A percentile compares a stretch with the other conserved stretches of the same genome.
Evolutionary conservation across 2,888 invertebrate species (phyloP).

Genomic region (Drosophila robusta): DNA sequence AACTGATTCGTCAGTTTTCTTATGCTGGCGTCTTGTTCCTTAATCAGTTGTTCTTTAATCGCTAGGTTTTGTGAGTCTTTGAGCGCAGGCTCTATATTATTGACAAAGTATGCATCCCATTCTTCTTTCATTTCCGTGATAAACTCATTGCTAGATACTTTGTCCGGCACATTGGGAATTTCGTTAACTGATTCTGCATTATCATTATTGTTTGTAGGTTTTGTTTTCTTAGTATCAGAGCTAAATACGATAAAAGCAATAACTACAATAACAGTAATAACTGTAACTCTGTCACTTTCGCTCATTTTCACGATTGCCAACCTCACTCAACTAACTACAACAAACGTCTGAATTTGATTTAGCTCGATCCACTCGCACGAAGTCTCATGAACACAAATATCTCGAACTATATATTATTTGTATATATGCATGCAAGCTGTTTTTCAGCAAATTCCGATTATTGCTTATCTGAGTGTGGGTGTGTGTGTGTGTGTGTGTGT

Average conservation of each 20-base stretch:
- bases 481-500: no score
- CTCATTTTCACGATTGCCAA: neutral
- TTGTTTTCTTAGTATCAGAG: no score
- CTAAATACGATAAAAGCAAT: no score
- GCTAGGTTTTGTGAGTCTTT: constrained; percentile 12
- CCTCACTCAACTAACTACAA: neutral
- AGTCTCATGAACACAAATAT: neutral
- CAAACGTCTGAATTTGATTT: neutral
- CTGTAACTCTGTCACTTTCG: no score
- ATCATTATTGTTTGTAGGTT: no score
- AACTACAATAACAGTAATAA: neutral
- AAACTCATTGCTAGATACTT: neutral
- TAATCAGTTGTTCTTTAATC: constrained; percentile 9
- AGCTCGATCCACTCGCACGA: neutral
- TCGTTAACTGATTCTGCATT: no score
- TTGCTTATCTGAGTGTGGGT: no score
- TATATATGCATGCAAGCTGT: no score
- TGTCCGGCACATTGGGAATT: neutral
- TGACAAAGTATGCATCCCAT: constrained; percentile 18
- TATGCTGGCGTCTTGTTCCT: neutral
- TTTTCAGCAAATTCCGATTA: no score
- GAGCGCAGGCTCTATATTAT: constrained; percentile 10
- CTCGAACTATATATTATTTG: no score
- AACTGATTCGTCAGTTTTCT: neutral
- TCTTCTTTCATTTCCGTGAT: constrained; percentile 8